Conservation (phyloP, 2,797 vertebrate species). For the Falco naumanni region DNA sequence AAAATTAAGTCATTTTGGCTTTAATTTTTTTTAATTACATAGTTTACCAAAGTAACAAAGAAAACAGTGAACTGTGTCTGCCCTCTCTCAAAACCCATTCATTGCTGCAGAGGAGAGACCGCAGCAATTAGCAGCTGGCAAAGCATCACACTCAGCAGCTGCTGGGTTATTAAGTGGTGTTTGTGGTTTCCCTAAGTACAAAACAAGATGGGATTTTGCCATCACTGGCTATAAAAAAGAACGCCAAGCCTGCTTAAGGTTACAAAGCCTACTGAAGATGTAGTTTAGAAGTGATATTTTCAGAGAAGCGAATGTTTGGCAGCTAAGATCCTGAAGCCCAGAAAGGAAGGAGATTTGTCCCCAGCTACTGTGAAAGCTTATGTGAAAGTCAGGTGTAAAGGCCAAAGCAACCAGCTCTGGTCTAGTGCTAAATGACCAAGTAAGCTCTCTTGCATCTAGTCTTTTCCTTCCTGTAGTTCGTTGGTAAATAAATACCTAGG, state of each 20-base stretch:
- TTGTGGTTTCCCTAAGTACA: conserved; percentile 22
- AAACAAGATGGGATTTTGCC: not conserved
- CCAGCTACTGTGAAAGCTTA: not conserved
- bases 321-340: not conserved
- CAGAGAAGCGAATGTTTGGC: not conserved
- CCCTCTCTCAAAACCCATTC: not conserved
- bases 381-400: not conserved
- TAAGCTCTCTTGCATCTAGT: not conserved
- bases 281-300: not conserved
- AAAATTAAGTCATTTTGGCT: not conserved
- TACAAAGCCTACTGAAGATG: not conserved
- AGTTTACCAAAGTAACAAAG: not conserved
- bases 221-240: not conserved
- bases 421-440: not conserved
- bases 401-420: not conserved
- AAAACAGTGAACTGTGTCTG: not conserved
- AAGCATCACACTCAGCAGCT: not conserved
- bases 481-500: not conserved
- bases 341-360: not conserved
- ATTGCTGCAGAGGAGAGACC: not conserved
- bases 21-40: not conserved
- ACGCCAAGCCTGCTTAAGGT: not conserved
- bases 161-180: not conserved
- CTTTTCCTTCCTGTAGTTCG: not conserved
- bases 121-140: conserved; percentile 32